Evolutionary conservation across 2,888 invertebrate species (phyloP).

Genomic region (Rotaria macrura): DNA sequence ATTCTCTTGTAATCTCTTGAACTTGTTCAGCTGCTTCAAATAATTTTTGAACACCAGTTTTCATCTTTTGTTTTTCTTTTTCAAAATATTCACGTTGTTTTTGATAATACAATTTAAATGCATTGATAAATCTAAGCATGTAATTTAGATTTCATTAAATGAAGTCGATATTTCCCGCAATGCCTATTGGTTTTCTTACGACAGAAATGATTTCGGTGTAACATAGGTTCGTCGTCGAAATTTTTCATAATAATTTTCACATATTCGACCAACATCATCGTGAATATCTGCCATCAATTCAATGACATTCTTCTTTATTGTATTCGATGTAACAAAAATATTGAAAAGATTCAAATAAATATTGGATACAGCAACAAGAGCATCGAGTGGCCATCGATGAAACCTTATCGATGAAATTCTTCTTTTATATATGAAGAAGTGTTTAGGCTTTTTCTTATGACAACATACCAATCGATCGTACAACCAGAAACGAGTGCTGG

Average conservation of each 20-base stretch:
- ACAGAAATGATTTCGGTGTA: slow-evolving; percentile 75
- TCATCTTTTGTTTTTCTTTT: slow-evolving; percentile 39
- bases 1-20: slow-evolving; percentile 44
- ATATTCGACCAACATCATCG: slow-evolving; percentile 42
- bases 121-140: slow-evolving; percentile 3
- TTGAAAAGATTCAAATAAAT: slow-evolving; percentile 47
- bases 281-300: slow-evolving; percentile 45
- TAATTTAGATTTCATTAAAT: not conserved
- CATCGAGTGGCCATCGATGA: too few relatives aligned
- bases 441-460: too few relatives aligned
- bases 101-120: not conserved
- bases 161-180: too few relatives aligned
- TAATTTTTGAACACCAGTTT: slow-evolving; percentile 41
- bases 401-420: too few relatives aligned
- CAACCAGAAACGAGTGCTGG: too few relatives aligned
- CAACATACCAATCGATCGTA: too few relatives aligned
- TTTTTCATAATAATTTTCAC: slow-evolving; percentile 52
- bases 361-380: too few relatives aligned
- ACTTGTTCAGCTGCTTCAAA: slow-evolving; percentile 46
- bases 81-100: slow-evolving; percentile 3
- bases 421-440: too few relatives aligned
- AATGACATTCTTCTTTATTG: slow-evolving; percentile 40
- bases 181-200: slow-evolving; percentile 40
- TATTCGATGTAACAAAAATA: slow-evolving; percentile 41
- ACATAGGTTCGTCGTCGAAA: slow-evolving; percentile 72